Conservation (phyloP, 2,888 invertebrate species). For the Rhimphoctona megacephalus region DNA sequence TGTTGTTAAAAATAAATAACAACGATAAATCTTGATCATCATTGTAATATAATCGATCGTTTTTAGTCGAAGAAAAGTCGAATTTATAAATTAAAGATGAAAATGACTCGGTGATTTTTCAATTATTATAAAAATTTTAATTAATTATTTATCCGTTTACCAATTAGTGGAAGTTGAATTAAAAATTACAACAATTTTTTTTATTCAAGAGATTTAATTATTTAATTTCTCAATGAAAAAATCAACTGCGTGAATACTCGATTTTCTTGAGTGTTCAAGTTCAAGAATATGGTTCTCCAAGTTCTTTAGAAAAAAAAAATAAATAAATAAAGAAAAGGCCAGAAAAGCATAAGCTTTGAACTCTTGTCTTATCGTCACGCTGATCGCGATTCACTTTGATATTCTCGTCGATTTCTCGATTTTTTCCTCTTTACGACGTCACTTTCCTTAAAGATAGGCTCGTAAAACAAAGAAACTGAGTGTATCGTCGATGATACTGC, state of each 20-base stretch:
- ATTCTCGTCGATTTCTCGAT: constrained; percentile 23
- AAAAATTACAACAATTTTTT: too few relatives aligned
- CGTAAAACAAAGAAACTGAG: constrained; percentile 11
- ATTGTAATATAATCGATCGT: background rate
- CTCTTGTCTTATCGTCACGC: constrained; percentile 10
- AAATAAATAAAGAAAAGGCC: background rate
- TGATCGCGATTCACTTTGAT: constrained; percentile 27
- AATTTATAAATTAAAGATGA: background rate
- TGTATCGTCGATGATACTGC: too few relatives aligned
- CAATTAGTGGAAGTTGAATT: background rate
- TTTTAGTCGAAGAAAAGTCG: background rate
- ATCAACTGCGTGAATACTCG: background rate
- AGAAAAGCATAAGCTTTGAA: background rate
- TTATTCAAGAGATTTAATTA: too few relatives aligned
- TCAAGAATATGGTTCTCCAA: background rate
- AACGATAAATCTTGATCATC: background rate
- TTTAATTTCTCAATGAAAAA: too few relatives aligned
- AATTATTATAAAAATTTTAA: background rate
- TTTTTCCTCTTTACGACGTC: background rate
- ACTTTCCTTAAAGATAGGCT: background rate
- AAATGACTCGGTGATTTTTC: background rate
- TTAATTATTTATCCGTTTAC: background rate
- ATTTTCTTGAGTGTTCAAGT: background rate
- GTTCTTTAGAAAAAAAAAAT: background rate
- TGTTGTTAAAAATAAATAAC: background rate